These are phyloP conservation scores for Hypanus sabinus DNA, from an alignment of 2,113 vertebrate genomes.

Conservation along the genomic window DNA sequence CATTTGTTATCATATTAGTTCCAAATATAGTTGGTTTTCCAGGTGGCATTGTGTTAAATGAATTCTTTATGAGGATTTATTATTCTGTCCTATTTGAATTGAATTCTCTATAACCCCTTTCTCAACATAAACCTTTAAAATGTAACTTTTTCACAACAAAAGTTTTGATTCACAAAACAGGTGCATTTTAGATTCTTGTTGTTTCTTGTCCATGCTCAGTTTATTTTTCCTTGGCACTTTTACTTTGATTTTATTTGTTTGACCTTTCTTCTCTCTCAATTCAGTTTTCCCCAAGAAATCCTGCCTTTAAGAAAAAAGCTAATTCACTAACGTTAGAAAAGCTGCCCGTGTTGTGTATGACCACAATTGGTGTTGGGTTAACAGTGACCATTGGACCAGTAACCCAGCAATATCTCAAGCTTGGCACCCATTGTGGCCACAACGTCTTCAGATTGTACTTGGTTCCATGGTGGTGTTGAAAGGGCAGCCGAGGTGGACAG, in stretches of 20 bases:
- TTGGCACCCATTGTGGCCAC: no score
- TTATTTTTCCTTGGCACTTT: background rate
- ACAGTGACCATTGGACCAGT: background rate
- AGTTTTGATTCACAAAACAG: background rate
- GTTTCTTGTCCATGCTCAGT: background rate
- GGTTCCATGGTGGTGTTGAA: no score
- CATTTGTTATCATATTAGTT: background rate
- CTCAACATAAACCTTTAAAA: background rate
- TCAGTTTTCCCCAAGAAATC: background rate
- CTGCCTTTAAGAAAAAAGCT: no score
- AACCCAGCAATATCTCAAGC: background rate
- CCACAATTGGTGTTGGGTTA: background rate
- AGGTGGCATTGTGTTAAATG: background rate
- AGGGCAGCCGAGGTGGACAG: no score
- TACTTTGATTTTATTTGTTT: background rate
- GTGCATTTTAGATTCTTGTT: background rate
- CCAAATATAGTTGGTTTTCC: background rate
- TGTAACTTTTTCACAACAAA: background rate
- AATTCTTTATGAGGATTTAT: background rate
- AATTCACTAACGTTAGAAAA: no score
- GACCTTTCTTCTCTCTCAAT: background rate
- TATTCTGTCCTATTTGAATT: background rate
- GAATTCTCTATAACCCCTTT: background rate
- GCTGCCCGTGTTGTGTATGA: background rate
- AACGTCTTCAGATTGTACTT: no score